Percentiles rank a stretch among this genome's conserved stretches.
These are phyloP conservation scores for Probosciger aterrimus DNA, from an alignment of 2,113 vertebrate genomes.

Conservation along the genomic window DNA sequence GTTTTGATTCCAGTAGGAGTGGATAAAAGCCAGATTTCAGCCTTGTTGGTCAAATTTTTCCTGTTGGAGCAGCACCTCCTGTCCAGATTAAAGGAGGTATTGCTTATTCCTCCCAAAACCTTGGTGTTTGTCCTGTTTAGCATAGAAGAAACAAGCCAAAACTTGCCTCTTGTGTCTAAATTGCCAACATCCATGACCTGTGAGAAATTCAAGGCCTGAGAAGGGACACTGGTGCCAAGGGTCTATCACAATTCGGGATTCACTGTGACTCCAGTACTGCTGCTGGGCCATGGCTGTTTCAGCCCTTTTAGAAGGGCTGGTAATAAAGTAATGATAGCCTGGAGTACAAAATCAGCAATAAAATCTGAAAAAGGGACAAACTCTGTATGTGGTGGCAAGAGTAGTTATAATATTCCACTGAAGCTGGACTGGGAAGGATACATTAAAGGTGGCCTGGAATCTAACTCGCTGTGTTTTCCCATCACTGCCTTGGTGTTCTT, in stretches of 20 bases:
- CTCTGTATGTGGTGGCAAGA: background rate
- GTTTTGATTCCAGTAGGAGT: background rate
- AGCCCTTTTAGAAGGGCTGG: background rate
- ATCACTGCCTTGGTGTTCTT: background rate
- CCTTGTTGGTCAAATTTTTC: background rate
- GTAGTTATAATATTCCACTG: background rate
- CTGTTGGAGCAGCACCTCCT: background rate
- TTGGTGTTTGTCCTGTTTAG: background rate
- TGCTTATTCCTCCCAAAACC: background rate
- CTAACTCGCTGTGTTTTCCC: background rate
- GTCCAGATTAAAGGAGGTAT: background rate
- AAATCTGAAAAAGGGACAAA: background rate
- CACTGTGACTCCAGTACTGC: background rate
- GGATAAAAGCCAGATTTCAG: conserved; percentile 20
- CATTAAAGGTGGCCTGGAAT: background rate
- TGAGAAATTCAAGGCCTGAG: background rate
- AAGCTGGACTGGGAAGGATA: background rate
- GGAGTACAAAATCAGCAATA: background rate
- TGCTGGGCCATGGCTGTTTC: background rate
- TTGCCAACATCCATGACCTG: background rate
- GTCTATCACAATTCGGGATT: background rate
- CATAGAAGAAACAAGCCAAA: background rate
- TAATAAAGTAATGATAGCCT: background rate
- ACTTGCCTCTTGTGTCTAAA: background rate
- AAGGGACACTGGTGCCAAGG: background rate